Evolutionary conservation across 2,113 vertebrate genomes (phyloP).

Genomic region (Chaetorhynchus papuensis): DNA sequence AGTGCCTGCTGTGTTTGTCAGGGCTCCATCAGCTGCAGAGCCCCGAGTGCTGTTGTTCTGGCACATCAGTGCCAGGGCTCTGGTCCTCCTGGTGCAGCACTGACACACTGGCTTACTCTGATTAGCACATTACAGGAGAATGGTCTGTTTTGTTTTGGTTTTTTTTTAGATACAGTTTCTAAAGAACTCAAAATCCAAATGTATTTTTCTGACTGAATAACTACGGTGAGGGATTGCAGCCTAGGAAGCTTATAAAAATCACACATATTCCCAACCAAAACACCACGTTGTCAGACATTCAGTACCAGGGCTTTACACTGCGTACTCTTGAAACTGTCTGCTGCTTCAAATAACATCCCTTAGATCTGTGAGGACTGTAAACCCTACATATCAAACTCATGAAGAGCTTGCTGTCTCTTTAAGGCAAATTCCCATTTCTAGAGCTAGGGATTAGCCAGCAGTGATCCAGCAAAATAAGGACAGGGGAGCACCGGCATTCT

Average conservation of each 20-base stretch:
- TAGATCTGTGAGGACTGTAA: background rate
- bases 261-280: background rate
- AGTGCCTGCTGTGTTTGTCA: background rate
- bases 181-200: background rate
- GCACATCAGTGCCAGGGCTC: background rate
- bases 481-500: background rate
- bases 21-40: background rate
- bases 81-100: background rate
- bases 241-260: background rate
- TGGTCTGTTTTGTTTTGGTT: background rate
- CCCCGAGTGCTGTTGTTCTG: fast-evolving
- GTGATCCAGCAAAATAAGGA: background rate
- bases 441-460: background rate
- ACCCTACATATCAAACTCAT: background rate
- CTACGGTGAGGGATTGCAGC: background rate
- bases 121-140: background rate
- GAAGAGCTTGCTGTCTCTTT: background rate
- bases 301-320: background rate
- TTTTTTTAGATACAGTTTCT: background rate
- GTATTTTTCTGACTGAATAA: background rate
- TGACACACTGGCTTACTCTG: background rate
- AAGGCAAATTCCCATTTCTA: background rate
- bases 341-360: background rate
- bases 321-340: background rate
- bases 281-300: background rate